These are phyloP conservation scores for Drosophila ironensis DNA, from an alignment of 1,140 invertebrate genomes.

Conservation along the genomic window DNA sequence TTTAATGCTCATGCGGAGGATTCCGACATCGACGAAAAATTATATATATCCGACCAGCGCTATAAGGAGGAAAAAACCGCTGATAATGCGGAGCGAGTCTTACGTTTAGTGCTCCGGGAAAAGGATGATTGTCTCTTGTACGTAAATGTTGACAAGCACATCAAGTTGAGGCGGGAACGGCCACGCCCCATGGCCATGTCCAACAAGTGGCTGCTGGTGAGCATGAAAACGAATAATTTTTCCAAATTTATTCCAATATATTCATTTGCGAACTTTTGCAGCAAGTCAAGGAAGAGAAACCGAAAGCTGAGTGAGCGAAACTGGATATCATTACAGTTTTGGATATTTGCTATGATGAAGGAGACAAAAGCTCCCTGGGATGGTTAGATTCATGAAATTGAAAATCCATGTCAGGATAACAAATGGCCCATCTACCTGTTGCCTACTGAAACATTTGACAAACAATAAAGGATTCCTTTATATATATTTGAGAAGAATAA, in stretches of 20 bases:
- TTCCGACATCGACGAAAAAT: fast-evolving
- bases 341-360: not conserved
- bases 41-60: constrained; percentile 41
- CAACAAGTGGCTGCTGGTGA: constrained; percentile 41
- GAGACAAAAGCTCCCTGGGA: no score
- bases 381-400: no score
- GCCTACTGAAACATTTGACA: no score
- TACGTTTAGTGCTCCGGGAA: constrained; percentile 16
- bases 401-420: no score
- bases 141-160: constrained; percentile 8
- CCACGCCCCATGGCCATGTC: constrained; percentile 4
- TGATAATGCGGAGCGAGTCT: constrained; percentile 18
- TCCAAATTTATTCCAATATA: constrained; percentile 3
- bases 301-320: not conserved
- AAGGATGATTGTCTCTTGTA: constrained; percentile 1
- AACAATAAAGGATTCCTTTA: no score
- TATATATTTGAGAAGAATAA: no score
- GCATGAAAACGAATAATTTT: not conserved
- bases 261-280: constrained; percentile 1
- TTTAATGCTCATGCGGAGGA: constrained; percentile 2
- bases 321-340: no score
- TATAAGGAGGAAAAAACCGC: constrained; percentile 40
- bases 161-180: constrained; percentile 38
- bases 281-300: not conserved
- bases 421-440: no score